A percentile compares a stretch with the other conserved stretches of the same genome.
These are phyloP conservation scores for Caradrina kadenii DNA, from an alignment of 2,888 invertebrate species.

Conservation along the genomic window DNA sequence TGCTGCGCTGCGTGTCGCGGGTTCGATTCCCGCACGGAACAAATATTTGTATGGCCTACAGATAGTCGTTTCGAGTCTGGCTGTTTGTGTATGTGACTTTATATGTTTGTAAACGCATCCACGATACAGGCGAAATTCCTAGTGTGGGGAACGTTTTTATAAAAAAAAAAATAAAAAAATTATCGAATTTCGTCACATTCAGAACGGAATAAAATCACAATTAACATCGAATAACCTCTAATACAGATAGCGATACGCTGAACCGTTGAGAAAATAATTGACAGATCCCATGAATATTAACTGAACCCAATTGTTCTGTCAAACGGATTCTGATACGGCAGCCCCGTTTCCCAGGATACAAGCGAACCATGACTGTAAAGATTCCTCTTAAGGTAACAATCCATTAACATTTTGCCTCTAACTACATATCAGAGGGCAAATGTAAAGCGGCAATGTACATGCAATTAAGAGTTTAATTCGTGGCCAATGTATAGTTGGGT, in stretches of 20 bases:
- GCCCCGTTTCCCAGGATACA: conserved; percentile 72
- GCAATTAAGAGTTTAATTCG: conserved; percentile 74
- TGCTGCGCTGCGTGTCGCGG: too few species aligned
- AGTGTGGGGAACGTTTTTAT: too few species aligned
- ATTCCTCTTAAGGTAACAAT: conserved; percentile 81
- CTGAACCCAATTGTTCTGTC: conserved; percentile 78
- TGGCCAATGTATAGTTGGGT: conserved; percentile 47
- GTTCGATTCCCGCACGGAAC: too few species aligned
- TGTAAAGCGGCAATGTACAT: conserved; percentile 74
- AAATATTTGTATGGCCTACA: too few species aligned
- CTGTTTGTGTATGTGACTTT: too few species aligned
- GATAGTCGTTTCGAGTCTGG: too few species aligned
- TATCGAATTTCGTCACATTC: conserved; percentile 16
- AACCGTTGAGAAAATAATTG: conserved; percentile 71
- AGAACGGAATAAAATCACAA: conserved; percentile 47
- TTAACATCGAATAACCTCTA: conserved; percentile 54
- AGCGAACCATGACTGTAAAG: conserved; percentile 64
- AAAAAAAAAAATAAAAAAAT: too few species aligned
- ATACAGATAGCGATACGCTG: conserved; percentile 52
- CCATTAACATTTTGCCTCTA: conserved; percentile 83
- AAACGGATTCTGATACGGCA: conserved; percentile 71
- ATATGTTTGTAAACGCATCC: too few species aligned
- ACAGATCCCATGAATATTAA: conserved; percentile 78
- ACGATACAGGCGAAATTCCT: too few species aligned
- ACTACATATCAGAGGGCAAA: conserved; percentile 77